Conservation (phyloP, 2,888 invertebrate genomes). For the Axea sp. region DNA sequence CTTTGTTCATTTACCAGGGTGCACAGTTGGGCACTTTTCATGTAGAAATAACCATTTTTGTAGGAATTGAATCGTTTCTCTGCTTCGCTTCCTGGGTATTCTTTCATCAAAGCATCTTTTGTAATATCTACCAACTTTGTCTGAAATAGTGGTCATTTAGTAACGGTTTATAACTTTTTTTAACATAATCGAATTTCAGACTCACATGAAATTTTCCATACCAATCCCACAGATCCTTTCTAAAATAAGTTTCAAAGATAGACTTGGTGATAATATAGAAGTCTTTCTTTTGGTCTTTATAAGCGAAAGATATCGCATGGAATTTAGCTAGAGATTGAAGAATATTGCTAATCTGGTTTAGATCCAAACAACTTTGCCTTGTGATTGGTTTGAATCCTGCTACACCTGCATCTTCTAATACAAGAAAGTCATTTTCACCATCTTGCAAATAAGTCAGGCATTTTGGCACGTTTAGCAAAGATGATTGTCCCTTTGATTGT, state of each 20-base stretch:
- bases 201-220: conserved; percentile 73
- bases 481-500: conserved; percentile 63
- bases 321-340: conserved; percentile 78
- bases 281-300: conserved; percentile 77
- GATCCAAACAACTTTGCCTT: conserved; percentile 72
- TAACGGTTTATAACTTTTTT: too few relatives aligned
- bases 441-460: conserved; percentile 76
- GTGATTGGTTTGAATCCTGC: conserved; percentile 73
- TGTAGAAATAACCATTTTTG: conserved; percentile 80
- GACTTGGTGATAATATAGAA: conserved; percentile 69
- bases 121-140: conserved; percentile 70
- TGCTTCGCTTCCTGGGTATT: conserved; percentile 83
- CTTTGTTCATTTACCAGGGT: conserved; percentile 72
- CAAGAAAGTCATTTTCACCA: conserved; percentile 79
- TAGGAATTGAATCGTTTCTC: conserved; percentile 82
- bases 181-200: too few relatives aligned
- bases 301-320: conserved; percentile 79
- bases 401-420: conserved; percentile 77
- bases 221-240: conserved; percentile 70
- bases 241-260: conserved; percentile 74
- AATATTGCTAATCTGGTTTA: conserved; percentile 72
- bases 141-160: conserved; percentile 13
- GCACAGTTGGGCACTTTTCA: conserved; percentile 77
- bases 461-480: conserved; percentile 69
- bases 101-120: conserved; percentile 83